A percentile compares a stretch with the other conserved stretches of the same genome.
Evolutionary conservation across 1,140 invertebrate genomes (phyloP).

Genomic region (Tribolium castaneum): DNA sequence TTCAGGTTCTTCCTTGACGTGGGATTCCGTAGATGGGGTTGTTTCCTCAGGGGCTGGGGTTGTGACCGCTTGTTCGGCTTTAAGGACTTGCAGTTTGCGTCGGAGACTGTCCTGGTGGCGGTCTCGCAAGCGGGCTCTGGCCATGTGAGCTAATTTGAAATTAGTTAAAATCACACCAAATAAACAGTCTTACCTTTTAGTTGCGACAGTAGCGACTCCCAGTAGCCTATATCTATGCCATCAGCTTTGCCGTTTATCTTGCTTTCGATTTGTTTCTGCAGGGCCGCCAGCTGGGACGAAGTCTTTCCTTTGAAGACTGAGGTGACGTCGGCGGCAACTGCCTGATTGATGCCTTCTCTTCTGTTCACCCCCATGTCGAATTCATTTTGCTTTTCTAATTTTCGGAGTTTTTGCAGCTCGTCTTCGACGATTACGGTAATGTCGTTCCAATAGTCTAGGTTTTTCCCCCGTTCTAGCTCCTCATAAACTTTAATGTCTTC

Average conservation of each 20-base stretch:
- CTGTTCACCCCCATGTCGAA: constrained; percentile 76
- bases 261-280: constrained; percentile 88
- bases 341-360: constrained; percentile 93
- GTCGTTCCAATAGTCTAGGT: constrained; percentile 97
- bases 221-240: constrained; percentile 96
- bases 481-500: constrained; percentile 97
- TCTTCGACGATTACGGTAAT: constrained; percentile 96
- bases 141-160: constrained; percentile 85
- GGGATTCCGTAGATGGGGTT: constrained; percentile 45
- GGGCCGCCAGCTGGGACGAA: constrained; percentile 82
- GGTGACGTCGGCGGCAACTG: constrained; percentile 91
- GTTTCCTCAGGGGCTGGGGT: constrained; percentile 62
- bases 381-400: constrained; percentile 74
- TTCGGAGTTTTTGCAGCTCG: constrained; percentile 89
- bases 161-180: background rate
- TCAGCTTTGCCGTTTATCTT: constrained; percentile 88
- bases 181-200: constrained; percentile 75
- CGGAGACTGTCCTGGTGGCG: constrained; percentile 92
- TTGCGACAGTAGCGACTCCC: constrained; percentile 94
- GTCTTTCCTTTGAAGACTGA: constrained; percentile 95
- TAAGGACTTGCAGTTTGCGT: constrained; percentile 89
- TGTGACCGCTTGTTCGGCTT: constrained; percentile 83
- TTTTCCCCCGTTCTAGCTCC: constrained; percentile 86
- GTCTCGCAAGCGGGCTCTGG: constrained; percentile 90
- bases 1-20: constrained; percentile 49